phyloP scores from a whole-genome alignment of 2,797 vertebrate species.

The Acanthiza pusilla region DNA sequence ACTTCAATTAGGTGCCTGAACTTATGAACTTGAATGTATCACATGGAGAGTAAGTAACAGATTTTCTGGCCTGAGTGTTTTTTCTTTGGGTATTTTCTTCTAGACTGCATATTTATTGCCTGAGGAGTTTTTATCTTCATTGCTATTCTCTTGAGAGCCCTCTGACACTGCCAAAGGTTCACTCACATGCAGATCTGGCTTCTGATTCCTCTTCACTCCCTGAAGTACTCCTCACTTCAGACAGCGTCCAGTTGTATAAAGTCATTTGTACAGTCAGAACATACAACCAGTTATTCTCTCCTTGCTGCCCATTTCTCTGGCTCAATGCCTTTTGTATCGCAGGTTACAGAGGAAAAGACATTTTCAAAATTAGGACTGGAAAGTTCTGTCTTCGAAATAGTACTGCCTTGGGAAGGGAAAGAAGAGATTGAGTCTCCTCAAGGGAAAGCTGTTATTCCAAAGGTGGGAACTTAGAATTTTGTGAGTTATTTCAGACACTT shows the following conservation, averaged over 20 bases:
- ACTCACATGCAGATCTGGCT: background rate
- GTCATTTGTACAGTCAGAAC: background rate
- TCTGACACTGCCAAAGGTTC: background rate
- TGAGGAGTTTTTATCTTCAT: background rate
- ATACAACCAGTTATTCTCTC: background rate
- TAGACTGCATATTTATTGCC: background rate
- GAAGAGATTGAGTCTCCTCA: background rate
- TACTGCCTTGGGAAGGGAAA: background rate
- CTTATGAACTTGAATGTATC: background rate
- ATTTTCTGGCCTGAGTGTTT: background rate
- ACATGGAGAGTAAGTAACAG: background rate
- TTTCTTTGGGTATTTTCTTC: background rate
- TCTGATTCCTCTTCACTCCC: background rate
- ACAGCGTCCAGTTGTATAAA: background rate
- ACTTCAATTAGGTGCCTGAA: background rate
- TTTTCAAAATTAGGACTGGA: background rate
- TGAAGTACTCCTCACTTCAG: background rate
- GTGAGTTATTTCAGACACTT: background rate
- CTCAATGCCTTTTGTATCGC: rapidly evolving
- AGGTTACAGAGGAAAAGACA: background rate
- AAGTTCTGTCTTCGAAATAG: background rate
- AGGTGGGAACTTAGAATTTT: background rate
- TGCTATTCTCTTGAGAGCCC: background rate
- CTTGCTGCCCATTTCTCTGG: background rate
- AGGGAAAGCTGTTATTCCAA: background rate